phyloP scores from a whole-genome alignment of 1,140 invertebrate genomes.

The Bombus sylvicola region DNA sequence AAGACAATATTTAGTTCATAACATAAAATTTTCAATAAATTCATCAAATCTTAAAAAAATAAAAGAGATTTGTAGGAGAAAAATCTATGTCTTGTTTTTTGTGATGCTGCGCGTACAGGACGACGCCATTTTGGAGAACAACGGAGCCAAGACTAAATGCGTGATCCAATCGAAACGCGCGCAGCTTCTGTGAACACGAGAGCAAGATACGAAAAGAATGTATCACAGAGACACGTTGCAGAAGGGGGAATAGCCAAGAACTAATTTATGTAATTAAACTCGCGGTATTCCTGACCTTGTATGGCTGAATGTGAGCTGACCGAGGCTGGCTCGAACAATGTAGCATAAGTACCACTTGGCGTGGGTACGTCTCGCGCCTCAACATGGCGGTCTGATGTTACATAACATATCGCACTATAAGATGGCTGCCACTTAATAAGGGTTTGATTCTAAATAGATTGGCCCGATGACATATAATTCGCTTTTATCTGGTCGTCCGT shows the following conservation, averaged over 20 bases:
- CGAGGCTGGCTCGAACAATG: conserved; percentile 45
- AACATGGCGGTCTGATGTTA: conserved; percentile 67
- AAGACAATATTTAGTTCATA: not conserved
- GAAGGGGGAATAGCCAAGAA: conserved; percentile 44
- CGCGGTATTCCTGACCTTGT: conserved; percentile 77
- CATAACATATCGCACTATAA: conserved; percentile 60
- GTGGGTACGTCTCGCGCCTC: conserved; percentile 45
- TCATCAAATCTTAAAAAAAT: not conserved
- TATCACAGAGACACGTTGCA: not conserved
- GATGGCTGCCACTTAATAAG: conserved; percentile 74
- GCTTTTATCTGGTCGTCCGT: conserved; percentile 63
- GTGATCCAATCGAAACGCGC: not conserved
- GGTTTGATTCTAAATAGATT: conserved; percentile 78
- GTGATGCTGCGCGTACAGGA: not conserved
- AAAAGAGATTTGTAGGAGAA: not conserved
- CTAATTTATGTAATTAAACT: conserved; percentile 81
- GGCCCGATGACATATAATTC: conserved; percentile 76
- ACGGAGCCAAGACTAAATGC: not conserved
- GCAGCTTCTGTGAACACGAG: not conserved
- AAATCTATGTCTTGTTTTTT: not conserved
- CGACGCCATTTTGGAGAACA: conserved; percentile 45
- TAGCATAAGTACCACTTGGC: conserved; percentile 42
- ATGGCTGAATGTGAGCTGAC: conserved; percentile 61
- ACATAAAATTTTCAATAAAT: not conserved
- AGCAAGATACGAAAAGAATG: not conserved